These are phyloP conservation scores for Trachymyrmex septentrionalis DNA, from an alignment of 1,140 invertebrate genomes.

Conservation along the genomic window DNA sequence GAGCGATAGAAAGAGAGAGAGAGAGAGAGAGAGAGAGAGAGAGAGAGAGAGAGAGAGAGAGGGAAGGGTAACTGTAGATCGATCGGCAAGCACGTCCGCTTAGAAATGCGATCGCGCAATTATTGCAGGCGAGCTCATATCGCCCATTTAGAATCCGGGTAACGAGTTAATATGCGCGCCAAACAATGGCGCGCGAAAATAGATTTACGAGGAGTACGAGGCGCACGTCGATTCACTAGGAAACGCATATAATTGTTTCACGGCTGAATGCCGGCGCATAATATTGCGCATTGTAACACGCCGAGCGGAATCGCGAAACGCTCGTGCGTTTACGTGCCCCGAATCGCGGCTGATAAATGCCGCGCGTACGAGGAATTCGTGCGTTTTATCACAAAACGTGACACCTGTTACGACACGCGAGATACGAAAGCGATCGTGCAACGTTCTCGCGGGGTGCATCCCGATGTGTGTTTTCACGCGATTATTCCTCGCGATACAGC, in stretches of 20 bases:
- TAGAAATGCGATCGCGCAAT: conserved; percentile 60
- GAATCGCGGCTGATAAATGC: conserved; percentile 75
- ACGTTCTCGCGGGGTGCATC: conserved; percentile 44
- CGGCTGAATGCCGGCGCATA: conserved; percentile 73
- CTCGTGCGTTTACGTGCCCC: conserved; percentile 71
- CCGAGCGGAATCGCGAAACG: conserved; percentile 54
- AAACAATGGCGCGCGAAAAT: conserved; percentile 73
- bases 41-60: background rate
- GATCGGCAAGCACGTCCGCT: conserved; percentile 62
- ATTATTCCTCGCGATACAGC: conserved; percentile 15
- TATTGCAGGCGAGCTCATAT: conserved; percentile 56
- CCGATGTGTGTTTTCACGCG: conserved; percentile 35
- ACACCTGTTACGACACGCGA: conserved; percentile 70
- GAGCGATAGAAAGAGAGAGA: background rate
- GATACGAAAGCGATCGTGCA: conserved; percentile 58
- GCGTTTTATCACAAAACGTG: conserved; percentile 66
- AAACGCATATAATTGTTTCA: conserved; percentile 77
- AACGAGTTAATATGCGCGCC: conserved; percentile 75
- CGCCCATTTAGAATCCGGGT: conserved; percentile 69
- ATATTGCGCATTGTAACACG: conserved; percentile 70
- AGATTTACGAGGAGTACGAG: conserved; percentile 75
- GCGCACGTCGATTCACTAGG: conserved; percentile 65
- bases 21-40: background rate
- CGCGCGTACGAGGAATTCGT: conserved; percentile 65
- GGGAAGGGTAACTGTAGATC: conserved; percentile 20